Evolutionary conservation across 2,888 invertebrate genomes (phyloP).

Genomic region (Tortrix viridana): DNA sequence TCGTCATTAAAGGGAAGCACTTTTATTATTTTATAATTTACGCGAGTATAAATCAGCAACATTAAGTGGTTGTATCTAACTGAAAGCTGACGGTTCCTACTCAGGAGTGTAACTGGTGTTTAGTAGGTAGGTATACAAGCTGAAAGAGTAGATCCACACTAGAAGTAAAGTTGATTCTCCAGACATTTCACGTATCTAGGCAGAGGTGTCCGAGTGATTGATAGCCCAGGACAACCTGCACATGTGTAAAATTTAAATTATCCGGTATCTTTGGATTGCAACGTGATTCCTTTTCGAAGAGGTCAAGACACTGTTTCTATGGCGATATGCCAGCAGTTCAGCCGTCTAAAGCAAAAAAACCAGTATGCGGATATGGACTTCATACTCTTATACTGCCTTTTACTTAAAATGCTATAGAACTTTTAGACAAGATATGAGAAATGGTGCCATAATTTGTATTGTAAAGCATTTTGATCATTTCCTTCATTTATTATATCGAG

Average conservation of each 20-base stretch:
- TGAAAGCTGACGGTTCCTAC: no score
- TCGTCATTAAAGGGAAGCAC: no score
- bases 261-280: not conserved
- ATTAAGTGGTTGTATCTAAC: no score
- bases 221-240: not conserved
- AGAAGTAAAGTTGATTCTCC: no score
- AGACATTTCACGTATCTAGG: not conserved
- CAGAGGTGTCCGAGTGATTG: slow-evolving; percentile 8
- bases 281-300: slow-evolving; percentile 2
- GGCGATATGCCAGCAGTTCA: slow-evolving; percentile 2
- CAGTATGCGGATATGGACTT: no score
- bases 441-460: slow-evolving; percentile 18
- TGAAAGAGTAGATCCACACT: not conserved
- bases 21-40: no score
- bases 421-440: not conserved
- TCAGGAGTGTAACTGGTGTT: no score
- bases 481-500: not conserved
- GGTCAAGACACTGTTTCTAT: not conserved
- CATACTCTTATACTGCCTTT: no score
- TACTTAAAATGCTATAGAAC: not conserved
- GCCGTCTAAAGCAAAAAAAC: no score
- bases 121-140: no score
- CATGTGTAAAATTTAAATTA: slow-evolving; percentile 4
- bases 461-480: not conserved
- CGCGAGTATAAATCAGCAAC: no score